These are phyloP conservation scores for Zygothrica quintamaculata DNA, from an alignment of 2,888 invertebrate genomes.

Conservation along the genomic window DNA sequence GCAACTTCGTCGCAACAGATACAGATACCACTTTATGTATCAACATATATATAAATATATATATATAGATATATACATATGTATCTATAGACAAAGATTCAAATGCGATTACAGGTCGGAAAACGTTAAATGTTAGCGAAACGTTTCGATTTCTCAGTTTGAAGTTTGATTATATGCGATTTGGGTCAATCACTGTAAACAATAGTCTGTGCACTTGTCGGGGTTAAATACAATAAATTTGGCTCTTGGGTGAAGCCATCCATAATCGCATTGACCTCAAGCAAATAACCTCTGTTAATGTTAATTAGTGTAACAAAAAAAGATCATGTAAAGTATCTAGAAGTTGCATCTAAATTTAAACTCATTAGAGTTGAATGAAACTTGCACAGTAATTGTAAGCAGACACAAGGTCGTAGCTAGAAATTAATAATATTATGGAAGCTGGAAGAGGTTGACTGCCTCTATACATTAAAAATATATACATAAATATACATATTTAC, in stretches of 20 bases:
- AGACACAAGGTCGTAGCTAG: too few relatives aligned
- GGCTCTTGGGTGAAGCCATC: slow-evolving; percentile 41
- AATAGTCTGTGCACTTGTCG: slow-evolving; percentile 65
- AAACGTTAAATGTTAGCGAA: slow-evolving; percentile 28
- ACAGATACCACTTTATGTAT: slow-evolving; percentile 25
- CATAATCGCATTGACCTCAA: slow-evolving; percentile 58
- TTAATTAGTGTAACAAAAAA: slow-evolving; percentile 28
- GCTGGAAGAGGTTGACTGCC: too few relatives aligned
- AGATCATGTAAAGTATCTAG: slow-evolving; percentile 15
- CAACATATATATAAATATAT: slow-evolving; percentile 24
- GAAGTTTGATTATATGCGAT: slow-evolving; percentile 54
- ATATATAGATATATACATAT: slow-evolving; percentile 18
- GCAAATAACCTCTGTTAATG: slow-evolving; percentile 37
- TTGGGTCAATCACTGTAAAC: slow-evolving; percentile 68
- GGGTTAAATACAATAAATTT: slow-evolving; percentile 47
- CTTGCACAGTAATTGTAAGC: too few relatives aligned
- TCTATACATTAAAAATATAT: too few relatives aligned
- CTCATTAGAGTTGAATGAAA: too few relatives aligned
- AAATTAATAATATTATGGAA: too few relatives aligned
- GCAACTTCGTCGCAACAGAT: slow-evolving; percentile 71
- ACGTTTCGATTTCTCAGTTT: slow-evolving; percentile 39
- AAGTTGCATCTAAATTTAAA: slow-evolving; percentile 50
- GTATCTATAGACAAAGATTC: slow-evolving; percentile 7
- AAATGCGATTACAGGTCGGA: slow-evolving; percentile 23
- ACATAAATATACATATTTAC: too few relatives aligned